These are phyloP conservation scores for Candoia aspera DNA, from an alignment of 2,113 vertebrate species.

Conservation along the genomic window DNA sequence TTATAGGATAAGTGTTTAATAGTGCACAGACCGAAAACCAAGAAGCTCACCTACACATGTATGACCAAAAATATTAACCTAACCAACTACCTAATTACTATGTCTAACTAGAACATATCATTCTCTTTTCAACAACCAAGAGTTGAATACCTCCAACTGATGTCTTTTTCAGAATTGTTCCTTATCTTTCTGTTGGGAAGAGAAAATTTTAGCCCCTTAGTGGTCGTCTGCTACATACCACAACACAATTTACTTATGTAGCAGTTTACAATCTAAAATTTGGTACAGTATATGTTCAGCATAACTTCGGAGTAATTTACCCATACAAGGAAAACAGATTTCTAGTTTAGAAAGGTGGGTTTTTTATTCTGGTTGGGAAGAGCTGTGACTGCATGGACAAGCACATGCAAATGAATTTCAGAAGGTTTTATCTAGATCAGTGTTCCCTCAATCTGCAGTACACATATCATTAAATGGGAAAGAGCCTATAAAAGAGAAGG, in stretches of 20 bases:
- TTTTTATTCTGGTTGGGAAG: neutral
- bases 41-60: neutral
- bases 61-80: neutral
- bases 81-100: neutral
- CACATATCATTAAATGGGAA: neutral
- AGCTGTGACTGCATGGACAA: conserved; percentile 14
- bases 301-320: neutral
- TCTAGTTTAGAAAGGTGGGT: neutral
- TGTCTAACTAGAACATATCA: neutral
- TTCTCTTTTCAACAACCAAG: neutral
- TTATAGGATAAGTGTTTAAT: neutral
- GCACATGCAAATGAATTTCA: conserved; percentile 3
- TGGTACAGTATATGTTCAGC: neutral
- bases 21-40: neutral
- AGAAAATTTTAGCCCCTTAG: neutral
- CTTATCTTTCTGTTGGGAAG: neutral
- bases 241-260: neutral
- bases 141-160: neutral
- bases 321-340: neutral
- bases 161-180: neutral
- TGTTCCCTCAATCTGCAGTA: neutral
- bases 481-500: too few relatives aligned
- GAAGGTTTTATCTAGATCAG: conserved; percentile 24
- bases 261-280: neutral
- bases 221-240: neutral